phyloP scores from a whole-genome alignment of 2,113 vertebrate genomes.

The Sinocyclocheilus anophthalmus region DNA sequence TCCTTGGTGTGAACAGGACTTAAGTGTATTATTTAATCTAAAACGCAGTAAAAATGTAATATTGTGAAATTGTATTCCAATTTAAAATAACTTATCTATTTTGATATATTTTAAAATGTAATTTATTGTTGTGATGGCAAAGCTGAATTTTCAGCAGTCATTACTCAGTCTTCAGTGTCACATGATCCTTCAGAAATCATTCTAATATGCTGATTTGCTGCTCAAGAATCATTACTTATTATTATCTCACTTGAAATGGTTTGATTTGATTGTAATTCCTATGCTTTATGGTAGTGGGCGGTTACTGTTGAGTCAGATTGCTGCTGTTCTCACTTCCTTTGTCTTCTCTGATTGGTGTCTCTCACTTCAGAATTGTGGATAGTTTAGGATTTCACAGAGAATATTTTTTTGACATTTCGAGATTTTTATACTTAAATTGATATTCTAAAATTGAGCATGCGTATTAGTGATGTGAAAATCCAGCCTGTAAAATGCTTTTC shows the following conservation, averaged over 20 bases:
- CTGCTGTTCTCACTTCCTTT: neutral
- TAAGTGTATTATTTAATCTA: neutral
- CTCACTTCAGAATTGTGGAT: neutral
- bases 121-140: neutral
- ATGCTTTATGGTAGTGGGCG: neutral
- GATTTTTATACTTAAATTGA: neutral
- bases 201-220: neutral
- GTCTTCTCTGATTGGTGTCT: neutral
- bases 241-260: no score
- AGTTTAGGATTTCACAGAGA: neutral
- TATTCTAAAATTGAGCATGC: neutral
- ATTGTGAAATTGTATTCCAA: neutral
- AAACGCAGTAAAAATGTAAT: neutral
- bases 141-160: neutral
- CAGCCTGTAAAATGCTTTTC: slow-evolving; percentile 71
- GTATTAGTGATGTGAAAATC: slow-evolving; percentile 50
- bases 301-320: neutral
- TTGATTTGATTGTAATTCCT: no score
- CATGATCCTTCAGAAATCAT: neutral
- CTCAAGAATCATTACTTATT: neutral
- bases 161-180: neutral
- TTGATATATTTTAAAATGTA: neutral
- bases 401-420: neutral
- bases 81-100: neutral
- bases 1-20: no score